Evolutionary conservation across 2,888 invertebrate species (phyloP), one percentile per base, ranked within the genome.

Genomic region (Caenorhabditis angaria): DNA sequence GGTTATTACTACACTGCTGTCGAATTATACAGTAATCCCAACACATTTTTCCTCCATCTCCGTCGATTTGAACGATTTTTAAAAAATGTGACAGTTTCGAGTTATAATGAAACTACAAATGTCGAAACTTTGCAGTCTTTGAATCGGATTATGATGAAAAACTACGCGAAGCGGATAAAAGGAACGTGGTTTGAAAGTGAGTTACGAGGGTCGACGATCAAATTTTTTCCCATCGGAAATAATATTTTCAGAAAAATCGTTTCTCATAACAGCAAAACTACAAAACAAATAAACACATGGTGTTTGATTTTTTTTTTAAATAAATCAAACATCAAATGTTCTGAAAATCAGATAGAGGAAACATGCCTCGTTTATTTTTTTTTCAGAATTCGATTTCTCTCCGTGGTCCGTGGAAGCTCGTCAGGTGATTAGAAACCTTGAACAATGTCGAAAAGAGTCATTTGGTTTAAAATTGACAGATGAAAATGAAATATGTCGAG

Each of bases 401-500:
- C 65, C 65, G 1, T 65, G 65, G 65, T 41, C 59, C 6, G 10
- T 28, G 20, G 51, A 65, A 65, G 50, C 65, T 6, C 50, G 60
- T 6, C 51, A 59, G 35, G 50, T 35, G n/a, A 65, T 65, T 51
- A 20, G 65, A 51, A 60, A 53, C 22, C 53, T 65, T 22, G 65
- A 65, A 32, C 60, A 65, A 32, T 65, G 65, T 53, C 59, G 65
- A 22, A 3, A 28, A 10, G 60, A 65, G 24, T 59, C 28, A 20
- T 65, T 65, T 27, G 65, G 65, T n/a, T 8, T 24, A 0, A 8
- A 28, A 24, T 35, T 65, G 24, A 60, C 27, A 2, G 59, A 35
- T n/a, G n/a, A 32, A 5, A 65, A 65, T 28, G 28, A 65, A 59
- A 59, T 65, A 32, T 65, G 65, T 27, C 59, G 51, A 20, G 60